Percentiles rank a stretch among this genome's conserved stretches.
phyloP scores from a whole-genome alignment of 2,797 vertebrate genomes.

The Macropus fuliginosus region DNA sequence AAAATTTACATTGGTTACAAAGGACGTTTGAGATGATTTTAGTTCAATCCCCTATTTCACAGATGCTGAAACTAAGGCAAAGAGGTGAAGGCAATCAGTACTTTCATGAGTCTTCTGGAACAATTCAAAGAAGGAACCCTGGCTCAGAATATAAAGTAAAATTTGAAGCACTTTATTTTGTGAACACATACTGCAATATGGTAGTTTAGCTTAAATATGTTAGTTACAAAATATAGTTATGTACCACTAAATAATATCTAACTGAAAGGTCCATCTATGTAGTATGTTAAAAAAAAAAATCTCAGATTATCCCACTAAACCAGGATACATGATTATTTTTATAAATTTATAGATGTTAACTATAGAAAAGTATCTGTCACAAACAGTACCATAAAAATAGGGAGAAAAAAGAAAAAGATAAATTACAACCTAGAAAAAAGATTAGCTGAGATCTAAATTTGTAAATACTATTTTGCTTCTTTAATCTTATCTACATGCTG shows the following conservation, averaged over 20 bases:
- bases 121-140: background rate
- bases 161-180: background rate
- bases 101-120: background rate
- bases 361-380: background rate
- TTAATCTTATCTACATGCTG: slow-evolving; percentile 25
- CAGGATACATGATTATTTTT: background rate
- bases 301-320: background rate
- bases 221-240: background rate
- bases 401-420: background rate
- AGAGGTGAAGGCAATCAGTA: background rate
- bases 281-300: background rate
- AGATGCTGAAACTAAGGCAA: background rate
- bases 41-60: background rate
- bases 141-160: background rate
- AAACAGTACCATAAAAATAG: background rate
- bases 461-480: background rate
- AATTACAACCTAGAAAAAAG: background rate
- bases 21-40: background rate
- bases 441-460: background rate
- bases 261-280: background rate
- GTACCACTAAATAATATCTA: background rate
- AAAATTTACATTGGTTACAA: background rate
- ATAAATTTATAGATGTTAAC: background rate
- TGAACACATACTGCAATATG: background rate
- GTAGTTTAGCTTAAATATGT: background rate